Conservation (phyloP, 2,797 vertebrate genomes). For the Euthynnus affinis region DNA sequence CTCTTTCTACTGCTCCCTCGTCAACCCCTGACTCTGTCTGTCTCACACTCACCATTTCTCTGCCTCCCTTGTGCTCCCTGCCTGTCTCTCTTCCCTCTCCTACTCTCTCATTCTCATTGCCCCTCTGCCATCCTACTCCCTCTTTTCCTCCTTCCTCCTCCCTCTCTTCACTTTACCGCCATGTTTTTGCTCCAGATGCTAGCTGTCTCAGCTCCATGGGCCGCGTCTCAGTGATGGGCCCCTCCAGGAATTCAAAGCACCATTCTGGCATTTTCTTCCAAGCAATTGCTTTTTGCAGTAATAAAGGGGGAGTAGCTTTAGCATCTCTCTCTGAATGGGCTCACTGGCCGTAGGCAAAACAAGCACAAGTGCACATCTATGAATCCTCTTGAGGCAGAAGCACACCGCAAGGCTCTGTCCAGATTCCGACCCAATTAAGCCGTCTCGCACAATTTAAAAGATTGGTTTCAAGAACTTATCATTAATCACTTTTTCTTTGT, state of each 20-base stretch:
- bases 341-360: constrained; percentile 80
- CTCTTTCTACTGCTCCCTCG: constrained; percentile 56
- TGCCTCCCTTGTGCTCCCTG: constrained; percentile 43
- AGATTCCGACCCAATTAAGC: constrained; percentile 79
- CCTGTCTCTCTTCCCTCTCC: constrained; percentile 41
- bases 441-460: constrained; percentile 56
- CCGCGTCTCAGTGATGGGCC: constrained; percentile 81
- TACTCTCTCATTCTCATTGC: constrained; percentile 33
- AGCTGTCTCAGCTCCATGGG: constrained; percentile 81
- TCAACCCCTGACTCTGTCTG: constrained; percentile 63
- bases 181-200: constrained; percentile 82
- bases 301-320: constrained; percentile 84
- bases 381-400: constrained; percentile 73
- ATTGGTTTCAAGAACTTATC: constrained; percentile 52
- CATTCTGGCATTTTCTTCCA: constrained; percentile 84
- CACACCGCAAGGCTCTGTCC: constrained; percentile 57
- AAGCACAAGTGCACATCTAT: constrained; percentile 76
- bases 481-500: constrained; percentile 60
- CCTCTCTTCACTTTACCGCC: constrained; percentile 65
- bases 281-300: constrained; percentile 85
- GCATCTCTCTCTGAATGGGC: constrained; percentile 78
- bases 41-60: constrained; percentile 58
- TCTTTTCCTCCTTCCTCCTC: constrained; percentile 17
- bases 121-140: constrained; percentile 35
- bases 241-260: constrained; percentile 86